phyloP scores from a whole-genome alignment of 2,797 vertebrate genomes.

The Rachycentron canadum region DNA sequence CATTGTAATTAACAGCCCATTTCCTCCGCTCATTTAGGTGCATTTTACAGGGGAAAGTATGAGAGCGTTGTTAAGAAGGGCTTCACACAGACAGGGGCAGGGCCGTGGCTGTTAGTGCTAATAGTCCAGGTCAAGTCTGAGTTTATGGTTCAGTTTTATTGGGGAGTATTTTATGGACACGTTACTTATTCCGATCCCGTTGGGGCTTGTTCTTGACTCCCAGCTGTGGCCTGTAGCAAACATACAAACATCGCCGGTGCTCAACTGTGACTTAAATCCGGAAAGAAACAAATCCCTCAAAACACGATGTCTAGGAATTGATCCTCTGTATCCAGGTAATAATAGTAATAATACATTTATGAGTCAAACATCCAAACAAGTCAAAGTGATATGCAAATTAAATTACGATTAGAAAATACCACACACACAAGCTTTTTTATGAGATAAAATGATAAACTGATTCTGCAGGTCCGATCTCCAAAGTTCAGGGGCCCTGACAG shows the following conservation, averaged over 20 bases:
- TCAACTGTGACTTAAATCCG: not conserved
- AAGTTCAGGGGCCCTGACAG: no score
- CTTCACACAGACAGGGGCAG: constrained; percentile 40
- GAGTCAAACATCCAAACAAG: no score
- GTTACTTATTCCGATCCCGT: not conserved
- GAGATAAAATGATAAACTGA: no score
- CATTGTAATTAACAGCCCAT: constrained; percentile 46
- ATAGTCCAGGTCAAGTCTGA: not conserved
- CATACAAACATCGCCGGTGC: not conserved
- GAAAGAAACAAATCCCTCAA: not conserved
- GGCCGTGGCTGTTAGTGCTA: constrained; percentile 9
- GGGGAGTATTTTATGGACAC: not conserved
- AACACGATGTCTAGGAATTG: not conserved
- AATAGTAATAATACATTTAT: no score
- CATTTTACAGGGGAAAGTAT: constrained; percentile 40
- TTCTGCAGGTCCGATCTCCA: no score
- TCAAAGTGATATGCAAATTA: no score
- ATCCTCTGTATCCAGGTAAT: constrained; percentile 30
- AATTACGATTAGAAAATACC: no score
- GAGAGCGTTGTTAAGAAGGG: constrained; percentile 2
- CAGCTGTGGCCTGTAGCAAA: not conserved
- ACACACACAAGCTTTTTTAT: no score
- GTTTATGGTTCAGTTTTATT: constrained; percentile 23
- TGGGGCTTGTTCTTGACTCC: not conserved
- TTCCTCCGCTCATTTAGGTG: constrained; percentile 14